Conservation (phyloP, 2,113 vertebrate species). For the Tiliqua scincoides region DNA sequence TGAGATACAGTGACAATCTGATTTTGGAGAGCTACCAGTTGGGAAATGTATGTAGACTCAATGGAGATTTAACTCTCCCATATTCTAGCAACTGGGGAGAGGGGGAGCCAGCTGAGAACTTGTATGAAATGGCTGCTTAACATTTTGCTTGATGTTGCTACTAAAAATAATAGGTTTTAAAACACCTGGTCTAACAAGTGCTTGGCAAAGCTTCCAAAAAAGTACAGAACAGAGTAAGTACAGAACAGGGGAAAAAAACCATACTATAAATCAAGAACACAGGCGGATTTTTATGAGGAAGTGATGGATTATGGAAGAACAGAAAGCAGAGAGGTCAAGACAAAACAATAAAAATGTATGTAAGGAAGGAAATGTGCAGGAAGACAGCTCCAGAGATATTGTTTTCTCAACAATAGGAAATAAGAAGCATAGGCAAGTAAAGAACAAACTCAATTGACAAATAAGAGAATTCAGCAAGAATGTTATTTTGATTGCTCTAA, state of each 20-base stretch:
- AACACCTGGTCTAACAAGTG: background rate
- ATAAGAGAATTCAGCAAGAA: background rate
- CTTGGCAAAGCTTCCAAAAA: background rate
- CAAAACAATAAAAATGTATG: slow-evolving; percentile 17
- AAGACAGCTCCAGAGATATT: background rate
- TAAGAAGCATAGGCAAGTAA: slow-evolving; percentile 2
- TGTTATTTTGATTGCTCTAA: background rate
- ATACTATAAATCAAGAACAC: background rate
- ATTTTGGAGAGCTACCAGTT: background rate
- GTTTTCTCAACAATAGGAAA: slow-evolving; percentile 2
- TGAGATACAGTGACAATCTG: background rate
- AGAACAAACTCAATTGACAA: slow-evolving; percentile 38
- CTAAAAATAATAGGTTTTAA: background rate
- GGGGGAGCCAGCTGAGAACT: background rate
- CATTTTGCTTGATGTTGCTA: background rate
- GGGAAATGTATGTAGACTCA: background rate
- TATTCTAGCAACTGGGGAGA: background rate
- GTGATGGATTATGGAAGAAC: background rate
- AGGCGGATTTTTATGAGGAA: background rate
- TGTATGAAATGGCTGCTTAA: background rate
- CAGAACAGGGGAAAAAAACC: background rate
- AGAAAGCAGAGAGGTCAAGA: background rate
- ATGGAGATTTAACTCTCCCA: background rate
- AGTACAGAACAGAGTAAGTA: background rate
- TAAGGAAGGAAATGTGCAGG: slow-evolving; percentile 39